phyloP scores from a whole-genome alignment of 2,888 invertebrate genomes.

The Nomada lathburiana region DNA sequence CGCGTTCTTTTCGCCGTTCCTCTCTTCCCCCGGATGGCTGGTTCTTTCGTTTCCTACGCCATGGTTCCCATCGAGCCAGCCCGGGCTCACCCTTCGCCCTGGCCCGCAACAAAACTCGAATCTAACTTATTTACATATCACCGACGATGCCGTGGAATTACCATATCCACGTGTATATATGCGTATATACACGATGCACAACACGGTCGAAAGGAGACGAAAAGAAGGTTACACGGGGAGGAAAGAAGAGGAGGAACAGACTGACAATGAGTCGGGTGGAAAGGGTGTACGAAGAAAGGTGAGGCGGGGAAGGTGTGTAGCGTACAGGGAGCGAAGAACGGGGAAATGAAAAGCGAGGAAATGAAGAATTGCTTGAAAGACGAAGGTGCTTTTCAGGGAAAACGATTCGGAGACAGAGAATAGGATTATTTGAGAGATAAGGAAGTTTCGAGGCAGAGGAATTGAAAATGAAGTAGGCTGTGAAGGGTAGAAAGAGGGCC shows the following conservation, averaged over 20 bases:
- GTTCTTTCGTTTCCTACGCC: constrained; percentile 65
- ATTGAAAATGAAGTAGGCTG: constrained; percentile 2
- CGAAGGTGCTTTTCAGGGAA: not conserved
- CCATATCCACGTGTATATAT: constrained; percentile 78
- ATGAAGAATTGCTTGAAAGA: constrained; percentile 4
- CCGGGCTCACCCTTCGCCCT: constrained; percentile 64
- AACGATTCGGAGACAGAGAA: not conserved
- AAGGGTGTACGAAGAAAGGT: not conserved
- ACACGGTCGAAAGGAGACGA: constrained; percentile 36
- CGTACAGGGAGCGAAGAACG: not conserved
- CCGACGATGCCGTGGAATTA: constrained; percentile 81
- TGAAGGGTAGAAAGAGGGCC: not conserved
- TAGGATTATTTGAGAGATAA: not conserved
- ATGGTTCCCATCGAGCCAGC: constrained; percentile 82
- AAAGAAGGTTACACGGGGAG: constrained; percentile 1
- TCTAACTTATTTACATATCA: constrained; percentile 84
- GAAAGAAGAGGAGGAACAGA: not conserved
- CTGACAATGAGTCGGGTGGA: not conserved
- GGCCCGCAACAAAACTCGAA: constrained; percentile 82
- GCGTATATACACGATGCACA: constrained; percentile 52
- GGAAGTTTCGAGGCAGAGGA: constrained; percentile 9
- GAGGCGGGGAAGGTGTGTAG: not conserved
- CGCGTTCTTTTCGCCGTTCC: constrained; percentile 58
- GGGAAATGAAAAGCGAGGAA: constrained; percentile 1
- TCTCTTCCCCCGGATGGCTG: constrained; percentile 54